Percentiles rank a stretch among this genome's conserved stretches.
These are phyloP conservation scores for Anoura caudifer DNA, from an alignment of 2,113 vertebrate genomes.

Conservation along the genomic window DNA sequence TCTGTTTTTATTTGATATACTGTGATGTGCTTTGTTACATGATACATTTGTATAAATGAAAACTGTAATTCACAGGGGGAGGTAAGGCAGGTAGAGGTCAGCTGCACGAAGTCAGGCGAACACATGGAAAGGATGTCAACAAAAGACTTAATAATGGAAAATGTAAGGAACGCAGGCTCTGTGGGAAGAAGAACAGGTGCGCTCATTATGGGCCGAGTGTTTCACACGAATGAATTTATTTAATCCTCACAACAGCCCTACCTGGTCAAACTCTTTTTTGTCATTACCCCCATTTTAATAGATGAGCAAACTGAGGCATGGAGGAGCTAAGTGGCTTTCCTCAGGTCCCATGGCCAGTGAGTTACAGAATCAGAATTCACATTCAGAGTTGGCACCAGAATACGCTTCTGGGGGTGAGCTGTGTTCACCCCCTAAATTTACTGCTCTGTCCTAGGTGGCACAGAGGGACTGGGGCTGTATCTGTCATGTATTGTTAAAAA, in stretches of 20 bases:
- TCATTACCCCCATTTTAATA: neutral
- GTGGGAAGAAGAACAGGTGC: rapidly evolving
- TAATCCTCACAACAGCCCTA: too few relatives aligned
- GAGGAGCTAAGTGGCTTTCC: neutral
- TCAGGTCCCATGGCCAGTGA: neutral
- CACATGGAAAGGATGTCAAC: neutral
- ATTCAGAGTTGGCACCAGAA: neutral
- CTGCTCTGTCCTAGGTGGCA: rapidly evolving
- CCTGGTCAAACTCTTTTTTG: neutral
- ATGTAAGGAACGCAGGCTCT: rapidly evolving
- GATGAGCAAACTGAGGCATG: neutral
- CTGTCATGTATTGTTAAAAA: neutral
- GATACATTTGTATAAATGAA: neutral
- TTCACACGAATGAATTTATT: rapidly evolving
- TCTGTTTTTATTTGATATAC: neutral
- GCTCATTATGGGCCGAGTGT: rapidly evolving
- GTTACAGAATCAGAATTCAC: neutral
- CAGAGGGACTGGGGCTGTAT: neutral
- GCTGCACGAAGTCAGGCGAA: neutral
- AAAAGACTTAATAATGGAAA: neutral
- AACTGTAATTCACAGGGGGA: neutral
- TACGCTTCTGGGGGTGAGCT: neutral
- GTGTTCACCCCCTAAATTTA: neutral
- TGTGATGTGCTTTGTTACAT: neutral
- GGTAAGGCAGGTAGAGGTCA: neutral